Evolutionary conservation across 2,888 invertebrate genomes (phyloP), one percentile per base, ranked within the genome.

Genomic region (Machimus rusticus): DNA sequence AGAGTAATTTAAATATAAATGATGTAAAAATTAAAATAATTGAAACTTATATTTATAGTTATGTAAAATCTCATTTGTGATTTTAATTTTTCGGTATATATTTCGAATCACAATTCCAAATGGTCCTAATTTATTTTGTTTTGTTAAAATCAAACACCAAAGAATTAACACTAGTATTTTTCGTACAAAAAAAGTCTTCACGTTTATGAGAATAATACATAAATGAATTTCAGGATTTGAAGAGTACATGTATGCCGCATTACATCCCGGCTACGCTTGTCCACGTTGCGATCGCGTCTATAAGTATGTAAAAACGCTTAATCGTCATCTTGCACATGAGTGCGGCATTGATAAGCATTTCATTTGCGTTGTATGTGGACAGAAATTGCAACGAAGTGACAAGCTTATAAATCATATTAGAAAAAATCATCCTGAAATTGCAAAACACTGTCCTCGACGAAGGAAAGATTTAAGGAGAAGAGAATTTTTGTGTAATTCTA

Each of bases 291-390:
- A 91, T 46, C 91, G 93, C 57, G 91, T 91, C 55, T 93, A 93
- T 90, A 92, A 92, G 88, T 91, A 92, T 86, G 90, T 91, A 89
- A 92, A 92, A 89, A 93, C 93, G 77, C 91, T 94, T n/a, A 91
- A 91, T 74, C 90, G 91, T 39, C 93, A 93, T 89, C 89, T 91
- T 89, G 90, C 91, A 34, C 92, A 92, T 89, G 93, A 93, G 89
- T 93, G 93, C 89, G 93, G 93, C 16, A 91, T 92, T 89, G 86
- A 78, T 12, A 89, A 89, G 82, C 74, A 85, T 86, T 81, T 88
- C 85, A 46, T 78, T 39, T 93, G 93, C 88, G 91, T 92, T 6
- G 90, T 92, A 89, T 93, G 93, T 88, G 89, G 90, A 34, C 91
- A 92, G 88, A 90, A 90, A 37, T 91, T 92, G 84, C 92, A 93